A percentile compares a stretch with the other conserved stretches of the same genome.
Conservation (phyloP, 1,140 invertebrate species). For the Drosophila pruinosa region DNA sequence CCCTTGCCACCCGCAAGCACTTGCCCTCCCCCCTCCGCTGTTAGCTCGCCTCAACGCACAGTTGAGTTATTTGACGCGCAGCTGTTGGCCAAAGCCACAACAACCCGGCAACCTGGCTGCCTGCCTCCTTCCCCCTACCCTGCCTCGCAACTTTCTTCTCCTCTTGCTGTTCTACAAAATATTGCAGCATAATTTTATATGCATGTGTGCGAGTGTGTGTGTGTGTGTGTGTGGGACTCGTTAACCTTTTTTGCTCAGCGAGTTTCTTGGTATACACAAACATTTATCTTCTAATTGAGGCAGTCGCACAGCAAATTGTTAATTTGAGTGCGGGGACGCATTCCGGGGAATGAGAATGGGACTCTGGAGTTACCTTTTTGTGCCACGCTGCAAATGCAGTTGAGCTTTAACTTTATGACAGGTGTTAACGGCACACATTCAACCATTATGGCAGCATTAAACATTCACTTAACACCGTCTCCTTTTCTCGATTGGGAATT, state of each 20-base stretch:
- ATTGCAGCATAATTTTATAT: constrained; percentile 62
- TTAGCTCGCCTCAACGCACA: constrained; percentile 54
- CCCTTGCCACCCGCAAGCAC: background rate
- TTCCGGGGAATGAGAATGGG: constrained; percentile 16
- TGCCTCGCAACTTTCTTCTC: no score
- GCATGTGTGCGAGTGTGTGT: constrained; percentile 18
- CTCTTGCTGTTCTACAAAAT: constrained; percentile 46
- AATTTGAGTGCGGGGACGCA: constrained; percentile 46
- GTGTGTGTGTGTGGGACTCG: constrained; percentile 42
- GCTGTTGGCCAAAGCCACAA: constrained; percentile 66
- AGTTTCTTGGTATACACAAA: constrained; percentile 40
- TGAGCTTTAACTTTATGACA: constrained; percentile 62
- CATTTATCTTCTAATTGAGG: constrained; percentile 70
- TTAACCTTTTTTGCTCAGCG: constrained; percentile 57
- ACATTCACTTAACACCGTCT: constrained; percentile 44
- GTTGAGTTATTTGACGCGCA: constrained; percentile 75
- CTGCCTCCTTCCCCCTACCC: no score
- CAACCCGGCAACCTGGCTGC: constrained; percentile 16
- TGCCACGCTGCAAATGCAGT: constrained; percentile 38
- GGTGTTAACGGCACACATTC: constrained; percentile 61
- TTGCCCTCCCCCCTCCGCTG: constrained; percentile 16
- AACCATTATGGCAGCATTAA: constrained; percentile 41
- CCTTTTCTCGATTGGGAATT: constrained; percentile 30
- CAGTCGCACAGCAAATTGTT: constrained; percentile 45
- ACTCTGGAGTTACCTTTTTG: background rate